These are phyloP conservation scores for Hassar affinis DNA, from an alignment of 2,113 vertebrate genomes.

Conservation along the genomic window DNA sequence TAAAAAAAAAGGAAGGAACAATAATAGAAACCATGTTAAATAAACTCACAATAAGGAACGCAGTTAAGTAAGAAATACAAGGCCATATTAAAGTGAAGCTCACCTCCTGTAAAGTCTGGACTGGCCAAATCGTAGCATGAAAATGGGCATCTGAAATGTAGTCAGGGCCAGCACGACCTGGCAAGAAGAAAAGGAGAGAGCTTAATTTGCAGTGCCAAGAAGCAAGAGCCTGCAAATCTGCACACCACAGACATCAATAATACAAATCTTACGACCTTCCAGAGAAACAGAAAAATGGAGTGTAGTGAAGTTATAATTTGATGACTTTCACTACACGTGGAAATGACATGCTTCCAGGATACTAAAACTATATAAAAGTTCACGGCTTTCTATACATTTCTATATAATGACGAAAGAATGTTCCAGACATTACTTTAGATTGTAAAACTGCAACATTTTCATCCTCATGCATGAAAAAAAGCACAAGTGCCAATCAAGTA, in stretches of 20 bases:
- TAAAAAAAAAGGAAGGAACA: constrained; percentile 24
- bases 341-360: not conserved
- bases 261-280: not conserved
- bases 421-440: not conserved
- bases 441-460: not conserved
- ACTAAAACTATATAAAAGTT: not conserved
- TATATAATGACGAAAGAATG: not conserved
- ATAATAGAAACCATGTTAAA: constrained; percentile 13
- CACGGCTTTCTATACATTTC: not conserved
- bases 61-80: not conserved
- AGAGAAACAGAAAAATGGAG: not conserved
- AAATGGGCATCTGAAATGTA: constrained; percentile 85
- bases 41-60: not conserved
- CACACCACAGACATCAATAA: not conserved
- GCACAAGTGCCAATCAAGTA: not conserved
- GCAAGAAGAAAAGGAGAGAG: not conserved
- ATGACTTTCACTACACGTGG: not conserved
- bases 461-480: not conserved
- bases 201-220: not conserved
- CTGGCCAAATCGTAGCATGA: constrained; percentile 83
- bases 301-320: not conserved
- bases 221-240: not conserved
- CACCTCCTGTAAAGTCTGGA: constrained; percentile 92
- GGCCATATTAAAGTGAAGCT: constrained; percentile 15
- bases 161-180: constrained; percentile 89